A percentile compares a stretch with the other conserved stretches of the same genome.
These are phyloP conservation scores for Ramazzottius varieornatus DNA, from an alignment of 2,888 invertebrate genomes.

Conservation along the genomic window DNA sequence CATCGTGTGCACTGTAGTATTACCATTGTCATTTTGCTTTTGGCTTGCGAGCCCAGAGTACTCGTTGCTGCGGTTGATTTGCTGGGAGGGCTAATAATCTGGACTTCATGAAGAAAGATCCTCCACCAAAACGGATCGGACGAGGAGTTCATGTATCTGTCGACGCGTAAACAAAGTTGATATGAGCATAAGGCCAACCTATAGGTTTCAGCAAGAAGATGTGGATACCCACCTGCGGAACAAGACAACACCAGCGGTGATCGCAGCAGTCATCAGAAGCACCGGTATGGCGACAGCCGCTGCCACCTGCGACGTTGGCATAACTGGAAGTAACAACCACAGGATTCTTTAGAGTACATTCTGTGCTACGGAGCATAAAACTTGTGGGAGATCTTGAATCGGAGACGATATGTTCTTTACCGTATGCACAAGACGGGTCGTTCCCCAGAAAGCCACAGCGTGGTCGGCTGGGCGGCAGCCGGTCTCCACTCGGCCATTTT, in stretches of 20 bases:
- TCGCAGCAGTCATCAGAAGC: not conserved
- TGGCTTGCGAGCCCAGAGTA: too few relatives aligned
- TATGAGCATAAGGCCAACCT: not conserved
- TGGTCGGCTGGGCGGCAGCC: not conserved
- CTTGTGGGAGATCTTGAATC: too few relatives aligned
- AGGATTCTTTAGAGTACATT: not conserved
- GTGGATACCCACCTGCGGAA: not conserved
- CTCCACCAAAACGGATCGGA: not conserved
- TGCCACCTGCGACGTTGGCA: not conserved
- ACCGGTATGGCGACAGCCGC: not conserved
- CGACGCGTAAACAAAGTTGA: not conserved
- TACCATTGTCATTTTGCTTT: too few relatives aligned
- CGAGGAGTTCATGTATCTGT: not conserved
- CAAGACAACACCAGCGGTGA: not conserved
- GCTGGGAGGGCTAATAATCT: not conserved
- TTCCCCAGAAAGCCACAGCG: not conserved
- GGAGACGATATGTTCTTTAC: not conserved
- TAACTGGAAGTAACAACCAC: not conserved
- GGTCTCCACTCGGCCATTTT: not conserved
- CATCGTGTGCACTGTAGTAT: too few relatives aligned
- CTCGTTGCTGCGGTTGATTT: not conserved
- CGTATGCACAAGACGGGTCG: not conserved
- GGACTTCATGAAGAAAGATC: not conserved
- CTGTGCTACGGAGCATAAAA: not conserved
- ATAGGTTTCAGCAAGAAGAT: not conserved